Percentiles rank a stretch among this genome's conserved stretches.
phyloP scores from a whole-genome alignment of 2,888 invertebrate genomes.

The Eupelmus urozonus region DNA sequence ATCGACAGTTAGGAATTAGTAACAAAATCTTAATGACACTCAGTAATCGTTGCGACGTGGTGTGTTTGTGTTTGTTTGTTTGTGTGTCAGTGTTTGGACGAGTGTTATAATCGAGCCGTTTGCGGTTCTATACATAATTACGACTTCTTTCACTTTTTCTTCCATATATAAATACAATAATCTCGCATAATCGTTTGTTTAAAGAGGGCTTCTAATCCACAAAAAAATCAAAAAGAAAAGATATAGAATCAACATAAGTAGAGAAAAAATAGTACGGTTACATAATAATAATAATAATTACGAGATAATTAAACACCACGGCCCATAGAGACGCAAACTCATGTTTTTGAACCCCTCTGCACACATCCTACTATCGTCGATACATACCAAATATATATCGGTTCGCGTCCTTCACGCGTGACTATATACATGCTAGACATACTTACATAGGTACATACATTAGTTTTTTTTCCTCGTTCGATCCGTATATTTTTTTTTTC shows the following conservation, averaged over 20 bases:
- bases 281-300: conserved; percentile 38
- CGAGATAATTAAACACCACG: conserved; percentile 47
- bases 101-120: conserved; percentile 43
- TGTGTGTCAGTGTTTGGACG: not conserved
- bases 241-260: conserved; percentile 31
- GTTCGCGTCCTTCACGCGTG: conserved; percentile 57
- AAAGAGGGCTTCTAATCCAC: conserved; percentile 22
- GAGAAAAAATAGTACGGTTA: conserved; percentile 37
- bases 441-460: conserved; percentile 62
- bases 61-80: conserved; percentile 21
- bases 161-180: conserved; percentile 52
- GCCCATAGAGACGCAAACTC: conserved; percentile 46
- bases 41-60: conserved; percentile 51
- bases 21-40: conserved; percentile 60
- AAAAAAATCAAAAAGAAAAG: conserved; percentile 39
- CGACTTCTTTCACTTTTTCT: conserved; percentile 30
- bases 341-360: conserved; percentile 30
- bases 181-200: conserved; percentile 48
- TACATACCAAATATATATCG: conserved; percentile 59
- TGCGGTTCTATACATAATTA: conserved; percentile 53
- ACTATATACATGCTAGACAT: conserved; percentile 62
- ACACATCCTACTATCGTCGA: conserved; percentile 43
- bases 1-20: conserved; percentile 50
- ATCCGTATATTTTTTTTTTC: not conserved
- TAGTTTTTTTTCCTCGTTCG: conserved; percentile 50